Conservation (phyloP, 64 coral and sea anemone species). For the Actinia equina region DNA sequence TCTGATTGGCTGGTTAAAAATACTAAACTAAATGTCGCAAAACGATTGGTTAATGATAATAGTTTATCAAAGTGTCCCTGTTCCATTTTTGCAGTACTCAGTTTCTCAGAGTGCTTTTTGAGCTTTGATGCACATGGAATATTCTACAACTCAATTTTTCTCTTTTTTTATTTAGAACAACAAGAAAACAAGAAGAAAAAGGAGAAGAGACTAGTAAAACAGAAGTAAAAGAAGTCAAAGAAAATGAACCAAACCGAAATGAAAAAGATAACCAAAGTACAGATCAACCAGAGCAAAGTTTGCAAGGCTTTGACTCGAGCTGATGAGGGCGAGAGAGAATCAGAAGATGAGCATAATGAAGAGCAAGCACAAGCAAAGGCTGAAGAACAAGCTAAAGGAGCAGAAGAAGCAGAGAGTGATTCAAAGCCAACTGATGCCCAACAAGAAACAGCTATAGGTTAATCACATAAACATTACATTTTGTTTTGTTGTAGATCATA, state of each 20-base stretch:
- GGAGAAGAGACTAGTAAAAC: background rate
- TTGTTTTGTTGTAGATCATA: background rate
- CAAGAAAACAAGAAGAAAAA: background rate
- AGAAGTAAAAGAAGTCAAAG: background rate
- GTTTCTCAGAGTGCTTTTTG: too few relatives aligned
- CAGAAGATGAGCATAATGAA: background rate
- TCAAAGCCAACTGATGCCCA: background rate
- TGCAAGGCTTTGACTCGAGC: background rate
- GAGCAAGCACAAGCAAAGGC: background rate
- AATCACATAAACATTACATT: background rate
- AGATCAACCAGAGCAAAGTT: background rate
- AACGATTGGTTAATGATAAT: too few relatives aligned
- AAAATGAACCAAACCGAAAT: background rate
- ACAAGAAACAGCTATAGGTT: background rate
- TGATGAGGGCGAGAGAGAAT: background rate
- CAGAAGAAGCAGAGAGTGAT: background rate
- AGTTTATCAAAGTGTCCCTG: too few relatives aligned
- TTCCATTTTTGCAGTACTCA: too few relatives aligned
- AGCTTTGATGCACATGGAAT: background rate
- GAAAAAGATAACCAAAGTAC: background rate
- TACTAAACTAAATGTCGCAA: too few relatives aligned
- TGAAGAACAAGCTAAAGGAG: background rate
- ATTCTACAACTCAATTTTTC: background rate
- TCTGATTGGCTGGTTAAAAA: too few relatives aligned
- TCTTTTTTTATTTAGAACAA: background rate